These are phyloP conservation scores for Chloroclystis v-ata DNA, from an alignment of 2,888 invertebrate species.

Conservation along the genomic window DNA sequence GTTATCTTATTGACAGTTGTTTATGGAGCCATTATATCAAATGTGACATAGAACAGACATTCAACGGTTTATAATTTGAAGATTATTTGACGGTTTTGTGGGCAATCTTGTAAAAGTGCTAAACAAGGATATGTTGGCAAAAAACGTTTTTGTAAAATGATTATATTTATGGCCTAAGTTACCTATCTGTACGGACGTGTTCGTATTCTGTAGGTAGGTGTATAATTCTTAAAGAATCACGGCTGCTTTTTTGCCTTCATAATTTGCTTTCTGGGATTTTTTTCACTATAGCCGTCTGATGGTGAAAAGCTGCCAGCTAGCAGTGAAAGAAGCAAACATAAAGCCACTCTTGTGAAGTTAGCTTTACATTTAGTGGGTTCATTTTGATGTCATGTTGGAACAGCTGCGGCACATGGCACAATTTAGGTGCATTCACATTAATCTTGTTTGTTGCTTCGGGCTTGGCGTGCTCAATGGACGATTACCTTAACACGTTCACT, in stretches of 20 bases:
- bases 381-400: constrained; percentile 5
- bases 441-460: constrained; percentile 1
- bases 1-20: no score
- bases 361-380: background rate
- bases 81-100: no score
- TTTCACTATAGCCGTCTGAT: background rate
- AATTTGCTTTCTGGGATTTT: background rate
- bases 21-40: no score
- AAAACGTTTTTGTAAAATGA: no score
- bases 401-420: constrained; percentile 11
- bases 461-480: background rate
- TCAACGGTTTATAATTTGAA: no score
- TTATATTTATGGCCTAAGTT: no score
- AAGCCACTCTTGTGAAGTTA: background rate
- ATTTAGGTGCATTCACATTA: constrained; percentile 3
- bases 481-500: background rate
- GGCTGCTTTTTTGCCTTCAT: background rate
- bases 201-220: no score
- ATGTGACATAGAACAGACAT: no score
- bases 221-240: background rate
- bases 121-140: no score
- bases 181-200: no score
- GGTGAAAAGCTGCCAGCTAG: background rate
- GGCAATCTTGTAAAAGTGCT: no score
- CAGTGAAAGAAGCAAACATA: background rate